Evolutionary conservation across 2,113 vertebrate genomes (phyloP).

Genomic region (Gallinago media): DNA sequence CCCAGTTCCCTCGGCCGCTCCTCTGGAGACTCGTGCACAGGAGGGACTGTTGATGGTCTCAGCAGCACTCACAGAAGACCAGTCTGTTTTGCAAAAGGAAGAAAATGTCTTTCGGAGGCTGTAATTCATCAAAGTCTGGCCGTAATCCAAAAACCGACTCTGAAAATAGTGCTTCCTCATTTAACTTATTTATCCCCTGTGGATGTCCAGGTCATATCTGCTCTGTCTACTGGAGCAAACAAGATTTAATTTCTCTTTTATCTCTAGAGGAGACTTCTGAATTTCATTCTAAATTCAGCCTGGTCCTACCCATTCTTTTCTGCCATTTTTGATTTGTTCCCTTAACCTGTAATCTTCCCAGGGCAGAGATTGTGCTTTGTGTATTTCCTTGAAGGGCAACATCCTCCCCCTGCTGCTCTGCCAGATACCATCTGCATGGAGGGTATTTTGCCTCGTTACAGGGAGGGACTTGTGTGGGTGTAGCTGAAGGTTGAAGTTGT

Average conservation of each 20-base stretch:
- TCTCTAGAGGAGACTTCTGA: neutral
- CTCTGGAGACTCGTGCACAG: neutral
- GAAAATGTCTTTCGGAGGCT: neutral
- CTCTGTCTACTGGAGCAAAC: neutral
- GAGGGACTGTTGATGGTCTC: neutral
- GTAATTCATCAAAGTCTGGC: slow-evolving; percentile 24
- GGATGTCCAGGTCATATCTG: neutral
- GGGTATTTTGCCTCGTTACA: neutral
- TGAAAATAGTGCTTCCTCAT: slow-evolving; percentile 17
- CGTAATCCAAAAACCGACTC: neutral
- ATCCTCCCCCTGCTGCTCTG: neutral
- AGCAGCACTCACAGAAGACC: neutral
- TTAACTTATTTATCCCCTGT: neutral
- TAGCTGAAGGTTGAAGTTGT: neutral
- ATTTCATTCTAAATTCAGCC: neutral
- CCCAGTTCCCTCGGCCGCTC: neutral
- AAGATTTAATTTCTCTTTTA: neutral
- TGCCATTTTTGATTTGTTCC: neutral
- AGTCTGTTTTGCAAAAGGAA: neutral
- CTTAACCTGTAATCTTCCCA: neutral
- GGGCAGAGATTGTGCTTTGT: neutral
- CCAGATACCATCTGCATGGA: neutral
- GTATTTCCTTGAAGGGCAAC: neutral
- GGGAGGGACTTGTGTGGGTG: neutral
- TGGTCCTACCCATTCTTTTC: neutral